These are phyloP conservation scores for Tychaedon coryphoeus DNA, from an alignment of 2,113 vertebrate species.

Conservation along the genomic window DNA sequence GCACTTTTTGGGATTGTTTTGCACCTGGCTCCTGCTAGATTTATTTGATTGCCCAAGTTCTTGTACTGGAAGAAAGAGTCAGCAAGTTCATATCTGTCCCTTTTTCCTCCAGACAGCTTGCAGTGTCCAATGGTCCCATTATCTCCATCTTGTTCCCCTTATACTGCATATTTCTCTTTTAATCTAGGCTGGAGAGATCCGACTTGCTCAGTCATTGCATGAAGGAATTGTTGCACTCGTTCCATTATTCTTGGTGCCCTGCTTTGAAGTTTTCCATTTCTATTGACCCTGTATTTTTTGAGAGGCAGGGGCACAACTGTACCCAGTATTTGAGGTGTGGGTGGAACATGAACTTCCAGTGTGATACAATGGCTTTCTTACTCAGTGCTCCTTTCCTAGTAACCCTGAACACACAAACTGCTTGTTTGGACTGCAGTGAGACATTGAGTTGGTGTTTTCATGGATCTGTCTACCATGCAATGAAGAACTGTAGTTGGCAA, in stretches of 20 bases:
- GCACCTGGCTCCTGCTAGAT: not conserved
- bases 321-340: not conserved
- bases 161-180: not conserved
- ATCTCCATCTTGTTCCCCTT: not conserved
- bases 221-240: not conserved
- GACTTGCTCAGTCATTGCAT: not conserved
- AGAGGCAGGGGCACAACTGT: not conserved
- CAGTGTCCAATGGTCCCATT: accelerated
- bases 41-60: not conserved
- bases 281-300: not conserved
- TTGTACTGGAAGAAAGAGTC: not conserved
- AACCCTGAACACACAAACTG: not conserved
- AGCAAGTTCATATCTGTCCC: not conserved
- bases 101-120: not conserved
- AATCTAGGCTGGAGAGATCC: not conserved
- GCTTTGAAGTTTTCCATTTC: not conserved
- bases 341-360: not conserved
- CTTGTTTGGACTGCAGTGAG: not conserved
- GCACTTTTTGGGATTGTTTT: not conserved
- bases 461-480: not conserved
- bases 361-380: not conserved
- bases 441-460: not conserved
- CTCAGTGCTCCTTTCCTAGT: not conserved
- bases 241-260: not conserved
- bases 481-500: not conserved